Percentiles rank a stretch among this genome's conserved stretches.
Evolutionary conservation across 2,113 vertebrate species (phyloP).

Genomic region (Oenanthe melanoleuca): DNA sequence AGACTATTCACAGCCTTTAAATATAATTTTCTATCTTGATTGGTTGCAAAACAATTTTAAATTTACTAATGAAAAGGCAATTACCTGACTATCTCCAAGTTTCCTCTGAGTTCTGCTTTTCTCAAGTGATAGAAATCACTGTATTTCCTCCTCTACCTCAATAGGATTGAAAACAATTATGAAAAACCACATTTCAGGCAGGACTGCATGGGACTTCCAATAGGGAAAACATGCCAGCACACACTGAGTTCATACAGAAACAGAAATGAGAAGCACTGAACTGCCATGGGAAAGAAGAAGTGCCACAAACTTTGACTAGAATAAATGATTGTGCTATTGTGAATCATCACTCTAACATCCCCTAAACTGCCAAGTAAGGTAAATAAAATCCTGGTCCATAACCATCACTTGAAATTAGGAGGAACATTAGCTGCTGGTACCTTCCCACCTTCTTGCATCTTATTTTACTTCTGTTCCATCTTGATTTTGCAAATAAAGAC

Average conservation of each 20-base stretch:
- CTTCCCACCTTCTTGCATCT: background rate
- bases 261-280: background rate
- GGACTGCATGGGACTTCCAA: background rate
- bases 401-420: background rate
- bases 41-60: background rate
- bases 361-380: conserved; percentile 19
- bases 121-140: background rate
- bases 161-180: background rate
- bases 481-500: background rate
- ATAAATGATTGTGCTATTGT: background rate
- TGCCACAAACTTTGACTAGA: background rate
- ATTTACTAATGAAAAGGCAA: background rate
- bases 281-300: conserved; percentile 38
- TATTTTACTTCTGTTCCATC: background rate
- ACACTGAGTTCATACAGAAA: background rate
- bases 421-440: background rate
- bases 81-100: background rate
- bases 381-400: background rate
- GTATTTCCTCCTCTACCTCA: background rate
- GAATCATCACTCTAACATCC: conserved; percentile 16
- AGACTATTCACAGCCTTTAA: background rate
- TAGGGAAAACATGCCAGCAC: background rate
- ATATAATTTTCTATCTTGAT: background rate
- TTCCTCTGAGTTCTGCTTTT: background rate
- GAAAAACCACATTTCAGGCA: background rate